Conservation (phyloP, 2,888 invertebrate species). For the Horisme vitalbata region DNA sequence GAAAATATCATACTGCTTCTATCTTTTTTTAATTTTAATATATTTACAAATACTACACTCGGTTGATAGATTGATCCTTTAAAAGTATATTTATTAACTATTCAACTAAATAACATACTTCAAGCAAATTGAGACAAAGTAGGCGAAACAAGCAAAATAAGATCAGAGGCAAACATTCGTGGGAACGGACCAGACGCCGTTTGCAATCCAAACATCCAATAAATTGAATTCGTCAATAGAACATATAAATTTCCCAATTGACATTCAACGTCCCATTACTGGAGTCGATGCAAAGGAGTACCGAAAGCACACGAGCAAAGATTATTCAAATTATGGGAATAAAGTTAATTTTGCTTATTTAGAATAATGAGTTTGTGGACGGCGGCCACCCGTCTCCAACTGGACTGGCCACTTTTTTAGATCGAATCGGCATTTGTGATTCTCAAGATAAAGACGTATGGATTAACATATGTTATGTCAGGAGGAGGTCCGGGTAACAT, state of each 20-base stretch:
- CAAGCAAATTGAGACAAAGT: too few relatives aligned
- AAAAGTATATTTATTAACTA: too few relatives aligned
- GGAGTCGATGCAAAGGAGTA: conserved; percentile 34
- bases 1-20: too few relatives aligned
- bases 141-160: neutral
- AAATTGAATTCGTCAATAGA: conserved; percentile 71
- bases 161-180: conserved; percentile 40
- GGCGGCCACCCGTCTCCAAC: conserved; percentile 76
- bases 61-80: too few relatives aligned
- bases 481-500: conserved; percentile 70
- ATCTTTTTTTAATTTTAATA: too few relatives aligned
- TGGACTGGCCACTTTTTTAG: conserved; percentile 65
- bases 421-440: conserved; percentile 74
- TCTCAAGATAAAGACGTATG: conserved; percentile 80
- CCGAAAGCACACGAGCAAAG: conserved; percentile 19
- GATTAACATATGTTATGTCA: conserved; percentile 82
- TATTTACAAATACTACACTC: too few relatives aligned
- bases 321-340: conserved; percentile 81
- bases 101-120: too few relatives aligned
- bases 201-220: conserved; percentile 53
- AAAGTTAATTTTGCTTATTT: conserved; percentile 78
- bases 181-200: conserved; percentile 55
- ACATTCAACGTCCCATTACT: conserved; percentile 63
- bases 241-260: conserved; percentile 69
- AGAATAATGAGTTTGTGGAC: conserved; percentile 74